These are phyloP conservation scores for Anastrepha ludens DNA, from an alignment of 1,140 invertebrate species.

Conservation along the genomic window DNA sequence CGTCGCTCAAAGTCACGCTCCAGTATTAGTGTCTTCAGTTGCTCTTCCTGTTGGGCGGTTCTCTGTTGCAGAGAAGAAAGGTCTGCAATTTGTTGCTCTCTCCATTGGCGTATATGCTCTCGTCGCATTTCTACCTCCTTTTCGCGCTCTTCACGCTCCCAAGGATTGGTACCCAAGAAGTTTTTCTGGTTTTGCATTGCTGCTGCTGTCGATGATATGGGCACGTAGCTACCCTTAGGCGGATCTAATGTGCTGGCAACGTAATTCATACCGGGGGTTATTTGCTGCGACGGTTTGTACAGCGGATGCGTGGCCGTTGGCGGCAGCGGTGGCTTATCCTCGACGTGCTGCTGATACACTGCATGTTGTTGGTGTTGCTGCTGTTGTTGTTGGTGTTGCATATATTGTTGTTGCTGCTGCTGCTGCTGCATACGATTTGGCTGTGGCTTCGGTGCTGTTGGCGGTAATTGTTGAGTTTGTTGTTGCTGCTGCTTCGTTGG, in stretches of 20 bases:
- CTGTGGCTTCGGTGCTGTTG: conserved; percentile 72
- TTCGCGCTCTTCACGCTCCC: conserved; percentile 92
- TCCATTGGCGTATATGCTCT: conserved; percentile 77
- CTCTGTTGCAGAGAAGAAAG: conserved; percentile 81
- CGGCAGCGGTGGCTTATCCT: conserved; percentile 81
- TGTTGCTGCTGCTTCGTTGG: conserved; percentile 61
- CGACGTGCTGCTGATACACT: conserved; percentile 61
- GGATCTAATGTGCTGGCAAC: conserved; percentile 82
- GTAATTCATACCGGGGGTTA: conserved; percentile 69
- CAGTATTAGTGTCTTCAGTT: conserved; percentile 86
- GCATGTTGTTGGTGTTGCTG: conserved; percentile 63
- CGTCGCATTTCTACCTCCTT: conserved; percentile 77
- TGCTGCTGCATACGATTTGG: conserved; percentile 72
- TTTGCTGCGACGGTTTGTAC: conserved; percentile 79
- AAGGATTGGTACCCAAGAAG: conserved; percentile 81
- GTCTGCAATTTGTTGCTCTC: conserved; percentile 90
- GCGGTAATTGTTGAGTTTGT: conserved; percentile 60
- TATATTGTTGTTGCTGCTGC: conserved; percentile 71
- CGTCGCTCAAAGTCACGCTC: conserved; percentile 92
- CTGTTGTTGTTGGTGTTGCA: conserved; percentile 64
- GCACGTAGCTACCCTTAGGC: conserved; percentile 84
- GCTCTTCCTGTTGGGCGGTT: conserved; percentile 89
- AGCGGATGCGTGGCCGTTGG: conserved; percentile 85
- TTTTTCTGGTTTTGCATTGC: conserved; percentile 64
- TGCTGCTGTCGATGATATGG: conserved; percentile 65